Evolutionary conservation across 2,113 vertebrate genomes (phyloP).

Genomic region (Larimichthys polyactis): DNA sequence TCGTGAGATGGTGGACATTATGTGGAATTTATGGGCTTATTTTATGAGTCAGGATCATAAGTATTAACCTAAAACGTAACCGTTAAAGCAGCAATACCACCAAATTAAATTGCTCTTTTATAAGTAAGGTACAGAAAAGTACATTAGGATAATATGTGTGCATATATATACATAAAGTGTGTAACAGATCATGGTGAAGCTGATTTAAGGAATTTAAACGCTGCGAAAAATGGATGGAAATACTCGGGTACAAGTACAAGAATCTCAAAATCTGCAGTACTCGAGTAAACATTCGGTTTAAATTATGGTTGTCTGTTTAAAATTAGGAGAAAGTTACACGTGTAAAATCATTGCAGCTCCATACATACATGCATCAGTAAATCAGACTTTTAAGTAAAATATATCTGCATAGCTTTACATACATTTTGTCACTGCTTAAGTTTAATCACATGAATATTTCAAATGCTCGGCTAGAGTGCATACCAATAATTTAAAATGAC

Average conservation of each 20-base stretch:
- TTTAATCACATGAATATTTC: constrained; percentile 28
- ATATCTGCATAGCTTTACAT: constrained; percentile 2
- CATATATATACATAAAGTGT: not conserved
- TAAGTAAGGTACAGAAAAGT: not conserved
- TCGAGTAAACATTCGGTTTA: not conserved
- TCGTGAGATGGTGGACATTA: not conserved
- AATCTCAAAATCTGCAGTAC: not conserved
- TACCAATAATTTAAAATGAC: constrained; percentile 17
- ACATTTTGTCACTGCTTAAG: not conserved
- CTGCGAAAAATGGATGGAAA: not conserved
- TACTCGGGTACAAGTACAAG: not conserved
- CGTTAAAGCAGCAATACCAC: not conserved
- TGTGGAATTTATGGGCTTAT: not conserved
- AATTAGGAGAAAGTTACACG: not conserved
- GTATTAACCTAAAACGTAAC: not conserved
- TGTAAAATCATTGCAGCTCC: not conserved
- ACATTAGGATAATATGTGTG: too few relatives aligned
- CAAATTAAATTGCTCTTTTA: not conserved
- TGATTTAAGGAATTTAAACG: not conserved
- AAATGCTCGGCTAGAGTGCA: constrained; percentile 6
- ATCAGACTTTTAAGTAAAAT: not conserved
- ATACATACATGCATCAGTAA: not conserved
- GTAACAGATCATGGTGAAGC: not conserved
- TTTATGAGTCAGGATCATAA: not conserved
- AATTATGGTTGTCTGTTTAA: not conserved